These are phyloP conservation scores for Neostethus bicornis DNA, from an alignment of 2,797 vertebrate species.

Conservation along the genomic window DNA sequence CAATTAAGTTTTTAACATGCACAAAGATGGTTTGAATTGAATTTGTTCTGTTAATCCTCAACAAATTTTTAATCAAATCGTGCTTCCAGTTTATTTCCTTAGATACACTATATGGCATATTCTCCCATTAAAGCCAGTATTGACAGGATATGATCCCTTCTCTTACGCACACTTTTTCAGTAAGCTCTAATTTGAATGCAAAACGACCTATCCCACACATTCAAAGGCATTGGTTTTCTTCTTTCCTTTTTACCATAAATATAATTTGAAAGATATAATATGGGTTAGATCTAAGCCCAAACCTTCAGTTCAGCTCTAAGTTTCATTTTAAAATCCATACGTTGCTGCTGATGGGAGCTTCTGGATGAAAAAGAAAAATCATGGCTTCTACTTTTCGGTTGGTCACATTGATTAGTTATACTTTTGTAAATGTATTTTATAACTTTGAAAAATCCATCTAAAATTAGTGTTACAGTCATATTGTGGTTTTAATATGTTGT, in stretches of 20 bases:
- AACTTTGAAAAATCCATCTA: conserved; percentile 57
- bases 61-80: too few relatives aligned
- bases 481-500: neutral
- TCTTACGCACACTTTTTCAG: neutral
- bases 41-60: too few relatives aligned
- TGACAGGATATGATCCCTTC: conserved; percentile 18
- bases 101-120: conserved; percentile 9
- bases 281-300: conserved; percentile 46
- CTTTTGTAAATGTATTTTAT: conserved; percentile 44
- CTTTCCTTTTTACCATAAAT: conserved; percentile 14
- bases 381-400: conserved; percentile 23
- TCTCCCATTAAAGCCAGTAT: conserved; percentile 9
- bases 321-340: conserved; percentile 15
- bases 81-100: neutral
- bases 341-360: conserved; percentile 6
- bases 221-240: neutral
- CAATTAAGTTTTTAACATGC: too few relatives aligned
- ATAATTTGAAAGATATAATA: conserved; percentile 25
- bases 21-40: too few relatives aligned
- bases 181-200: neutral
- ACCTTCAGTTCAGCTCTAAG: conserved; percentile 22
- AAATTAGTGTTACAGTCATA: conserved; percentile 5
- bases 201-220: neutral
- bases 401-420: conserved; percentile 47
- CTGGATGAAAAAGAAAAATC: conserved; percentile 10